Evolutionary conservation across 2,888 invertebrate genomes (phyloP).

Genomic region (Endomychus coccineus): DNA sequence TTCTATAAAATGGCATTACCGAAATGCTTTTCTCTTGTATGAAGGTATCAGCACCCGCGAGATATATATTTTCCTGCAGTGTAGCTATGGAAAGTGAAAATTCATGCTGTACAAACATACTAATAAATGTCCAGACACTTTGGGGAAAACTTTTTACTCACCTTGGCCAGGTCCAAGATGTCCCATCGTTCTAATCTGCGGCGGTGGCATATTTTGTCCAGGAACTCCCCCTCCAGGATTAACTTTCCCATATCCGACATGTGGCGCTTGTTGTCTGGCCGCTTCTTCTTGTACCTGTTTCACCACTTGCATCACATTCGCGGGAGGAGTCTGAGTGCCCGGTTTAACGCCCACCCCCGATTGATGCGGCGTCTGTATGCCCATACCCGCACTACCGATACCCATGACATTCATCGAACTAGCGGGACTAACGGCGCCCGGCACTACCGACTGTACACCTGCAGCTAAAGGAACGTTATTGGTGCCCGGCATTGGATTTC

Average conservation of each 20-base stretch:
- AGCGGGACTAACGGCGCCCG: conserved; percentile 50
- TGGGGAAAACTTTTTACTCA: too few relatives aligned
- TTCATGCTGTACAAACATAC: too few relatives aligned
- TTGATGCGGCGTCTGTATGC: conserved; percentile 45
- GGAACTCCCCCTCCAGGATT: conserved; percentile 50
- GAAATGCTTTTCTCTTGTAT: too few relatives aligned
- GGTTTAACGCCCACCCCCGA: conserved; percentile 47
- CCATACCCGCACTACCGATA: conserved; percentile 42
- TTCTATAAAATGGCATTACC: too few relatives aligned
- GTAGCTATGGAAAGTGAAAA: too few relatives aligned
- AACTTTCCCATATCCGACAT: conserved; percentile 67
- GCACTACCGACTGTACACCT: conserved; percentile 44
- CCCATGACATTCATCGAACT: conserved; percentile 29
- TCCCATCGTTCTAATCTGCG: conserved; percentile 45
- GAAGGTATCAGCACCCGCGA: too few relatives aligned
- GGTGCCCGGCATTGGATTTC: conserved; percentile 22
- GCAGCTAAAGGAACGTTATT: conserved; percentile 22
- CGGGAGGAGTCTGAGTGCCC: conserved; percentile 65
- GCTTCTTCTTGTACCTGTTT: conserved; percentile 80
- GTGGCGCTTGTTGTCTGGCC: conserved; percentile 79
- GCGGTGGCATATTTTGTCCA: conserved; percentile 52
- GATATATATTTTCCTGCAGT: too few relatives aligned
- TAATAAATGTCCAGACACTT: too few relatives aligned
- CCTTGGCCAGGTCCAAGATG: conserved; percentile 40
- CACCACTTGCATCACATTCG: conserved; percentile 68